Base-by-base conservation (phyloP, 2,888 invertebrate genomes). In the Trissolcus japonicus region DNA sequence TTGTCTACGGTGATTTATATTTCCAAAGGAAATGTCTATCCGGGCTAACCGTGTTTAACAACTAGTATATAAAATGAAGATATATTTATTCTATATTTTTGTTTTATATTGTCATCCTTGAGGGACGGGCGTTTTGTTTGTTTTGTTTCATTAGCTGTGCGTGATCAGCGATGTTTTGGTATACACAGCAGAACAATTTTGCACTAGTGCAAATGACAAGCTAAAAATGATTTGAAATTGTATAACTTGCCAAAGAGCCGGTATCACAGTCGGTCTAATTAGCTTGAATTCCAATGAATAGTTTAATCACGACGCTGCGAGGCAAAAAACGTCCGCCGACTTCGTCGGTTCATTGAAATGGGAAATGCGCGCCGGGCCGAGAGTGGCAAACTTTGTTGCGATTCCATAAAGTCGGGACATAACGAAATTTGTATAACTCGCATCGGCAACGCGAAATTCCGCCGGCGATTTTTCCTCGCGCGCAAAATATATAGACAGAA, bases 401-500 rank as follows among this genome's bases (percentile, higher is more conserved):
- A 61, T n/a, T 51, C 35, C 21, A 51, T 40, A 51, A 61, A 51
- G 29, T 61, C 61, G 51, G 6, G 14, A 41, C 50, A 53, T 19
- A 51, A 51, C 40, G 35, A 61, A 61, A 51, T 61, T 61, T 51
- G 41, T 53, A 29, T 17, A 50, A 50, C 48, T 60, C 17, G 17
- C 35, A 9, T 35, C 35, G 35, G 14, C 46, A 14, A 7, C 16
- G 7, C 46, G 46, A 46, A 46, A 46, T 46, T 46, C 46, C 46
- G n/a, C 7, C n/a, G 11, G 16, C 50, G 66, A 68, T 62, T 75
- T 63, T 35, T 35, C 35, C 35, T 35, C 35, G 35, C 9, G 35
- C 35, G 35, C 35, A 35, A 35, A 35, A 35, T 35, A 35, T 35
- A 35, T 60, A 79, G 80, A 80, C 80, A 73, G 57, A 63, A 83